A percentile compares a stretch with the other conserved stretches of the same genome.
These are phyloP conservation scores for Rhopalosiphum nymphaeae DNA, from an alignment of 2,888 invertebrate species.

Conservation along the genomic window DNA sequence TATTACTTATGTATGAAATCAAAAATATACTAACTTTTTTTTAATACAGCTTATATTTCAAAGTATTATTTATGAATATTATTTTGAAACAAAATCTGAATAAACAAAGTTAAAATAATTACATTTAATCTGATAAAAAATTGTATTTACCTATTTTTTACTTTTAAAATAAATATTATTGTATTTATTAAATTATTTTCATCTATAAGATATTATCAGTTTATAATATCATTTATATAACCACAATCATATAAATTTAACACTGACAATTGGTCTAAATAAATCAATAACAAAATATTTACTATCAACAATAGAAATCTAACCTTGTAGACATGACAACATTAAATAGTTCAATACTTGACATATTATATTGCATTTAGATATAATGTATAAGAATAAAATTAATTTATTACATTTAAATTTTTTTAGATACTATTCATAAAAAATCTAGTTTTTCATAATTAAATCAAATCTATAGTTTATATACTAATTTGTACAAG, in stretches of 20 bases:
- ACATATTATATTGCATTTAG: not conserved
- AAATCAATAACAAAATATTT: conserved; percentile 21
- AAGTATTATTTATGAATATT: not conserved
- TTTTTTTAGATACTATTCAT: not conserved
- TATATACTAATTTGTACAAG: not conserved
- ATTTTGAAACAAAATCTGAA: not conserved
- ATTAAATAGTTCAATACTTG: not conserved
- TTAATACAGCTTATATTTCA: not conserved
- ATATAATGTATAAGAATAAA: not conserved
- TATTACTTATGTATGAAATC: not conserved
- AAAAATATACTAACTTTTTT: not conserved
- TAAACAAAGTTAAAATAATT: too few species aligned
- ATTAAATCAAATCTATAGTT: not conserved
- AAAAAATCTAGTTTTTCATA: not conserved
- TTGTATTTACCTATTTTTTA: not conserved
- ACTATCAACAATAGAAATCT: conserved; percentile 19
- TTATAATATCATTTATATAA: not conserved
- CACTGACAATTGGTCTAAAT: not conserved
- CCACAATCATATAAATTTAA: not conserved
- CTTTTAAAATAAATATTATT: not conserved
- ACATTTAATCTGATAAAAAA: not conserved
- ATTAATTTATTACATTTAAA: not conserved
- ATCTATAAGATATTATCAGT: not conserved
- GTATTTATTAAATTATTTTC: not conserved
- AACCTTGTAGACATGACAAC: conserved; percentile 42